Evolutionary conservation across 2,888 invertebrate genomes (phyloP).

Genomic region (Scaptomyza parva): DNA sequence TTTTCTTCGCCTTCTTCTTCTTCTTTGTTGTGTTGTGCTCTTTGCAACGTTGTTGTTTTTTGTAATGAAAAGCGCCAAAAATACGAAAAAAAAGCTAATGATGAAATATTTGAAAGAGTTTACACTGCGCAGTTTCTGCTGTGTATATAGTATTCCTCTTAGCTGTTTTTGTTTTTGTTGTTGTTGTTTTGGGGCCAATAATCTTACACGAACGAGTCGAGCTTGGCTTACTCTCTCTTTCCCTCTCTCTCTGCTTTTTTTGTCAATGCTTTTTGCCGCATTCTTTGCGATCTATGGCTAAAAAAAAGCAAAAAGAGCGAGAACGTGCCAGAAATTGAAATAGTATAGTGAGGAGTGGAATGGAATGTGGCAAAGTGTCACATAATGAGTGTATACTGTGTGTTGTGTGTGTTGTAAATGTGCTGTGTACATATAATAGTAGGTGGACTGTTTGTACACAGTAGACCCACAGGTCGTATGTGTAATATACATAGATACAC

Average conservation of each 20-base stretch:
- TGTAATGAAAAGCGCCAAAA: constrained; percentile 71
- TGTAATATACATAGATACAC: constrained; percentile 46
- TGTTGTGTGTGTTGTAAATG: neutral
- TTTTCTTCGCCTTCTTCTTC: too few relatives aligned
- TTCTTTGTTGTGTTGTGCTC: constrained; percentile 13
- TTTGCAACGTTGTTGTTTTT: constrained; percentile 22
- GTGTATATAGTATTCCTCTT: constrained; percentile 12
- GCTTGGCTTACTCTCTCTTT: constrained; percentile 22
- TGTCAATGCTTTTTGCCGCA: constrained; percentile 43
- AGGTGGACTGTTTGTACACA: constrained; percentile 18
- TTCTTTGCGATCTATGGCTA: constrained; percentile 44
- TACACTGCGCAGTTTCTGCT: constrained; percentile 69
- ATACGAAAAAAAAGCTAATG: constrained; percentile 60
- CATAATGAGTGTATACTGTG: constrained; percentile 7
- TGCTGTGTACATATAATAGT: constrained; percentile 12
- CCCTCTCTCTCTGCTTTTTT: neutral
- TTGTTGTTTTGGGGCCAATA: constrained; percentile 59
- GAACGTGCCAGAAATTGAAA: constrained; percentile 66
- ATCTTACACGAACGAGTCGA: constrained; percentile 48
- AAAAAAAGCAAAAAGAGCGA: neutral
- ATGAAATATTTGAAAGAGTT: constrained; percentile 73
- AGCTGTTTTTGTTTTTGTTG: constrained; percentile 16
- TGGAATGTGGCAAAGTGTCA: constrained; percentile 59
- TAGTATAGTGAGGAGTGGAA: constrained; percentile 26
- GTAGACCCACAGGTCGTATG: constrained; percentile 61